A percentile compares a stretch with the other conserved stretches of the same genome.
Evolutionary conservation across 1,140 invertebrate species (phyloP).

Genomic region (Hylyphantes graminicola): DNA sequence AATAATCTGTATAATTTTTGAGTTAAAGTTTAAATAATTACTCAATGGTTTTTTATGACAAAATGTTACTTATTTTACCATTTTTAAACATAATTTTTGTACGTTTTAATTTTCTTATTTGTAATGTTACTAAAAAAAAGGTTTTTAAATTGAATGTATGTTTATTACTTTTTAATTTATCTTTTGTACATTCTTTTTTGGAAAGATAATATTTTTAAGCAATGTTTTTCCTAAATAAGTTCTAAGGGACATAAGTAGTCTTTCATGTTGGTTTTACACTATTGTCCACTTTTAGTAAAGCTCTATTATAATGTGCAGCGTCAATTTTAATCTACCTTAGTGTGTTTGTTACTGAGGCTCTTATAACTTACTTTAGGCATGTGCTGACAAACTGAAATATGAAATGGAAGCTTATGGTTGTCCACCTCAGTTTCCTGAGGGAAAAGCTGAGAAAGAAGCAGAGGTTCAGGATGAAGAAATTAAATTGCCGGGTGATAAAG

Average conservation of each 20-base stretch:
- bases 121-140: neutral
- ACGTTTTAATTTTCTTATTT: neutral
- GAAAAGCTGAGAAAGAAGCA: slow-evolving; percentile 69
- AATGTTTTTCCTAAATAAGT: too few species aligned
- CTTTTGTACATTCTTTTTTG: too few species aligned
- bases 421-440: slow-evolving; percentile 89
- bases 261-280: too few species aligned
- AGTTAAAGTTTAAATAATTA: too few species aligned
- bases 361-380: slow-evolving; percentile 73
- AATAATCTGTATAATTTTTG: neutral
- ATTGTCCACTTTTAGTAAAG: too few species aligned
- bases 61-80: too few species aligned
- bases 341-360: neutral
- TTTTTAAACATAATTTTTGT: too few species aligned
- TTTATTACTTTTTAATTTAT: too few species aligned
- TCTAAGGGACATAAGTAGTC: too few species aligned
- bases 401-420: slow-evolving; percentile 93
- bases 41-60: too few species aligned
- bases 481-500: slow-evolving; percentile 90
- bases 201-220: too few species aligned
- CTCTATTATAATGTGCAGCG: neutral
- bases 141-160: neutral
- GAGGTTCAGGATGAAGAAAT: slow-evolving; percentile 71
- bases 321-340: neutral
- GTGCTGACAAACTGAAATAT: slow-evolving; percentile 95